Evolutionary conservation across 2,888 invertebrate genomes (phyloP), one percentile per base, ranked within the genome.

Genomic region (Drosophila flavopinicola): DNA sequence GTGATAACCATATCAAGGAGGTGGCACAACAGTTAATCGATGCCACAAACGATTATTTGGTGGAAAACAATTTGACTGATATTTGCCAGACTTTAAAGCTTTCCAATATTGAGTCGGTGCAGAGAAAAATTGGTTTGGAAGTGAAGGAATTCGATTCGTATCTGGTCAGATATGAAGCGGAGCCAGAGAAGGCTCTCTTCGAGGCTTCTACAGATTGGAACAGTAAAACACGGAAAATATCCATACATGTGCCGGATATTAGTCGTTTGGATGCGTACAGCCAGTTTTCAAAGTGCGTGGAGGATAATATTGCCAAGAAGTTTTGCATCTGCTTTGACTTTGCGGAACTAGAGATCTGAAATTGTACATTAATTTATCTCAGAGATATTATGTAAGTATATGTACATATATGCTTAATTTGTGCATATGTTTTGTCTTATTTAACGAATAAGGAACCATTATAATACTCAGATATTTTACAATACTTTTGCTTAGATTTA

Each of bases 221-320:
- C 5, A 44, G 11, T 2, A 56, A 32, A 10, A 66, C 64, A 10
- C 51, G 38, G 4, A 6, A 24, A 24, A 58, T 72, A 0, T 15
- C 38, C 0, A 29, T 72, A 13, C 23, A 64, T 20, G 73, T 71
- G 0, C 64, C 71, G 0, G 73, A 71, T 4, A 73, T 71, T 3
- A 71, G 71, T 64, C 71, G 71, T 0, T 17, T 71, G 29, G 58
- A 67, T 10, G n/a, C 33, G 9, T 71, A 71, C n/a, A 38, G 38
- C 6, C 7, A 29, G 6, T 2, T 54, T 0, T 32, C 71, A 0
- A 32, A 32, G 29, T 71, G 71, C 30, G 41, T 72, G 2, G 48
- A 70, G 6, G 78, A 84, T 29, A 79, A 52, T 51, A 65, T 67
- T 35, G 83, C 80, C 3, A 88, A 88, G 44, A 90, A 89, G 65